Evolutionary conservation across 2,888 invertebrate species (phyloP).

Genomic region (Polydesmus complanatus): DNA sequence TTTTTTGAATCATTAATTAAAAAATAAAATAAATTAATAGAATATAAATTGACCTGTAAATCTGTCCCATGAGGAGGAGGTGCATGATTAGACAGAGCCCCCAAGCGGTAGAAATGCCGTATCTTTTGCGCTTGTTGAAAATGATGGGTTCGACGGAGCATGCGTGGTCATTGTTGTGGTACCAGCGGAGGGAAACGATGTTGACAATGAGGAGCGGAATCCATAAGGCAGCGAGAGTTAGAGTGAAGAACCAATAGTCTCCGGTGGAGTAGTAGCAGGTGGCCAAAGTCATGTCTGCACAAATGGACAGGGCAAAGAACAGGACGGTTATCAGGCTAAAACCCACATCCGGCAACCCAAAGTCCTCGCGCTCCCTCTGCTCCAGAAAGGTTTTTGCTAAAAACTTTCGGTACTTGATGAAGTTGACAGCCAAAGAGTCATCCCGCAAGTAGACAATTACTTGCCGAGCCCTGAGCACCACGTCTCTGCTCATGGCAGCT

Average conservation of each 20-base stretch:
- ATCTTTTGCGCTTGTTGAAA: slow-evolving; percentile 1
- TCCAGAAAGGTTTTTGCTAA: background rate
- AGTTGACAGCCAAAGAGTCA: slow-evolving; percentile 3
- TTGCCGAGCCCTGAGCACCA: background rate
- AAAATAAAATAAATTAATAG: background rate
- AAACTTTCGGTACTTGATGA: slow-evolving; percentile 6
- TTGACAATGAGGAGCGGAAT: slow-evolving; percentile 22
- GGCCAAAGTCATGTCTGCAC: slow-evolving; percentile 22
- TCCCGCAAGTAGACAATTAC: slow-evolving; percentile 2
- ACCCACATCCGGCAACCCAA: slow-evolving; percentile 3
- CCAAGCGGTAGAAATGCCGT: background rate
- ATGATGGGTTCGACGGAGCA: slow-evolving; percentile 10
- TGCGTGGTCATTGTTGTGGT: slow-evolving; percentile 21
- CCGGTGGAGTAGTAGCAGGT: slow-evolving; percentile 20
- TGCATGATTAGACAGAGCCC: slow-evolving; percentile 17
- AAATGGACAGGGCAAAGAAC: slow-evolving; percentile 22
- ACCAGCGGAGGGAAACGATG: slow-evolving; percentile 22
- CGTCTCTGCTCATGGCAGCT: background rate
- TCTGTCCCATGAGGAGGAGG: slow-evolving; percentile 19
- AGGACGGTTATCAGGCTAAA: slow-evolving; percentile 19
- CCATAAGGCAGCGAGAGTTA: slow-evolving; percentile 20
- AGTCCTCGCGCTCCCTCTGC: background rate
- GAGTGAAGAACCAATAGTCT: slow-evolving; percentile 18
- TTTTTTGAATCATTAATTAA: too few species aligned
- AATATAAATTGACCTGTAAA: slow-evolving; percentile 18